These are phyloP conservation scores for Apteryx mantelli DNA, from an alignment of 2,113 vertebrate species.

Conservation along the genomic window DNA sequence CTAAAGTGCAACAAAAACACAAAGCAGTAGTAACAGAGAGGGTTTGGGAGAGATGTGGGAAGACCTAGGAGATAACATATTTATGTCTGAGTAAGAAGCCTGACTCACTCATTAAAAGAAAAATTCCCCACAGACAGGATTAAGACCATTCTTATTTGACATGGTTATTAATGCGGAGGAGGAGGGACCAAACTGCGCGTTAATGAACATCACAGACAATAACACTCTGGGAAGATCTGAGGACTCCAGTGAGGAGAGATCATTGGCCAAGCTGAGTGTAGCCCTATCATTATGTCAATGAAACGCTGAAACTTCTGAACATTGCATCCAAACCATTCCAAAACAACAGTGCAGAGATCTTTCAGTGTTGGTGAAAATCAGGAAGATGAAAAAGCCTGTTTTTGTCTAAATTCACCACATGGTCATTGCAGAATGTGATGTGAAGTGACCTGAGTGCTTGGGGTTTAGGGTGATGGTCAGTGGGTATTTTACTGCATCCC, in stretches of 20 bases:
- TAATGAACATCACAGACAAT: constrained; percentile 35
- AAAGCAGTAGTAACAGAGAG: neutral
- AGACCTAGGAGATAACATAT: neutral
- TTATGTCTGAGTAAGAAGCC: neutral
- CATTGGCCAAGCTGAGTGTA: neutral
- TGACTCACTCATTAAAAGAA: constrained; percentile 46
- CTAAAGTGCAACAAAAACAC: neutral
- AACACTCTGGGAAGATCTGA: neutral
- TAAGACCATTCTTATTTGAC: constrained; percentile 40
- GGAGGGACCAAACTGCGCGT: constrained; percentile 5
- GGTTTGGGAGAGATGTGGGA: fast-evolving
- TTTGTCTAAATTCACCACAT: neutral
- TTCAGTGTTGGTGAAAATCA: neutral
- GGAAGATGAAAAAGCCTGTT: neutral
- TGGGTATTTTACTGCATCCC: neutral
- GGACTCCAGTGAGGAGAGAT: neutral
- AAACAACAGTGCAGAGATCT: neutral
- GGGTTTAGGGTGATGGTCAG: neutral
- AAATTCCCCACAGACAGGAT: constrained; percentile 18
- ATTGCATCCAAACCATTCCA: neutral
- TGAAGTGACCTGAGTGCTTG: neutral
- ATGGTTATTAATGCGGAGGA: constrained; percentile 48
- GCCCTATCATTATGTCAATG: neutral
- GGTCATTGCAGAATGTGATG: neutral
- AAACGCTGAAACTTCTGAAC: neutral